Percentiles rank a stretch among this genome's conserved stretches.
These are phyloP conservation scores for Diplodus puntazzo DNA, from an alignment of 2,797 vertebrate genomes.

Conservation along the genomic window DNA sequence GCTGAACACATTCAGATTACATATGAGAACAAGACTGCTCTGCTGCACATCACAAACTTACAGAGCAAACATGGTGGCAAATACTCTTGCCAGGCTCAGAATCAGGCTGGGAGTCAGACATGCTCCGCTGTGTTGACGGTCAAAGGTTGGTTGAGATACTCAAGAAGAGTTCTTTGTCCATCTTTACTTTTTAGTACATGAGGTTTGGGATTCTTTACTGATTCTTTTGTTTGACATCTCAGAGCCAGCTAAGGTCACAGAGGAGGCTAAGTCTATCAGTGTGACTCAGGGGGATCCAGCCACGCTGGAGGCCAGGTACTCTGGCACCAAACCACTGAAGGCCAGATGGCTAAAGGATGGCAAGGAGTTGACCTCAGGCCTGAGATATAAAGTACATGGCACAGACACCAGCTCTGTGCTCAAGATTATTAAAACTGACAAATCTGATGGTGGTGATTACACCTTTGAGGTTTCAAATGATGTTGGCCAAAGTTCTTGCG, in stretches of 20 bases:
- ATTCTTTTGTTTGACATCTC: constrained; percentile 77
- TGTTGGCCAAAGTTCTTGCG: constrained; percentile 91
- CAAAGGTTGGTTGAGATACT: constrained; percentile 91
- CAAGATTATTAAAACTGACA: constrained; percentile 93
- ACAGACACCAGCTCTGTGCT: constrained; percentile 92
- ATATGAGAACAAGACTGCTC: constrained; percentile 90
- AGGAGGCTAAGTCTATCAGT: constrained; percentile 94
- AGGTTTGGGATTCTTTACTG: constrained; percentile 28
- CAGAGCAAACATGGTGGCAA: constrained; percentile 93
- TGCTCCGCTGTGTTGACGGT: constrained; percentile 93
- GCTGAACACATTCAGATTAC: constrained; percentile 91
- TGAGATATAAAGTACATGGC: constrained; percentile 92
- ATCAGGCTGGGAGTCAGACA: constrained; percentile 95
- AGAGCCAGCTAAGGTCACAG: constrained; percentile 95
- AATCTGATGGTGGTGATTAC: constrained; percentile 92
- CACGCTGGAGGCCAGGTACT: constrained; percentile 95
- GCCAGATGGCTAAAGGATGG: constrained; percentile 92
- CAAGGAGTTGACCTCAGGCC: constrained; percentile 89
- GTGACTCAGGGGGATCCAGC: constrained; percentile 97
- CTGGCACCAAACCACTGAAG: constrained; percentile 93
- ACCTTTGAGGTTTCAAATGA: constrained; percentile 95
- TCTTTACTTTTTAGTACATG: background rate
- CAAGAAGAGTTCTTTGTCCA: background rate
- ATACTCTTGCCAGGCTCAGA: constrained; percentile 97
- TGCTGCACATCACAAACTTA: constrained; percentile 89